A percentile compares a stretch with the other conserved stretches of the same genome.
Conservation (phyloP, 2,888 invertebrate genomes). For the Ennomos quercinarius region DNA sequence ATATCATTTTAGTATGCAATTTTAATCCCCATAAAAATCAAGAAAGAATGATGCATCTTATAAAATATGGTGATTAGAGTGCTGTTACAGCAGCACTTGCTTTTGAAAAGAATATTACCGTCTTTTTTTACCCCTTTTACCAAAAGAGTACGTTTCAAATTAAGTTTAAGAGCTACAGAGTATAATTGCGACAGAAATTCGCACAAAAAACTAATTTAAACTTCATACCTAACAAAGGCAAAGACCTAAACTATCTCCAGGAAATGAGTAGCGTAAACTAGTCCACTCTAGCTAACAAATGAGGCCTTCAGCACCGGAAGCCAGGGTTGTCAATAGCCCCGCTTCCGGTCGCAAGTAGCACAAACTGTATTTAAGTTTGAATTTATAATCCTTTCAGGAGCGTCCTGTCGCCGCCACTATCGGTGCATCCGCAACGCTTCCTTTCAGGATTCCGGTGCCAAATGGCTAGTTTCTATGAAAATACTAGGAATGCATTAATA, state of each 20-base stretch:
- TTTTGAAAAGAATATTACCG: too few relatives aligned
- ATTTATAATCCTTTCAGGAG: conserved; percentile 36
- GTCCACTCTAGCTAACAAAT: conserved; percentile 10
- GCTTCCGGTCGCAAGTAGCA: conserved; percentile 24
- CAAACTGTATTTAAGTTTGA: conserved; percentile 28
- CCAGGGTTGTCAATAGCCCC: conserved; percentile 29
- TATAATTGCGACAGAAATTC: too few relatives aligned
- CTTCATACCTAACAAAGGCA: not conserved
- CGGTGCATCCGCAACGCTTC: conserved; percentile 12
- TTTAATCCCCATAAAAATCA: too few relatives aligned
- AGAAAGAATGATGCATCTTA: too few relatives aligned
- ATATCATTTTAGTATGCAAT: too few relatives aligned
- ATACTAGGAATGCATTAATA: not conserved
- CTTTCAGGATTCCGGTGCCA: conserved; percentile 16
- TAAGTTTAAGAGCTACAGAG: too few relatives aligned
- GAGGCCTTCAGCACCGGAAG: conserved; percentile 26
- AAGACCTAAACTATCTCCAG: conserved; percentile 1
- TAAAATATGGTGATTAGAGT: too few relatives aligned
- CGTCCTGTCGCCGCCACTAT: conserved; percentile 19
- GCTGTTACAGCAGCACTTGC: too few relatives aligned
- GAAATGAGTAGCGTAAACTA: conserved; percentile 24
- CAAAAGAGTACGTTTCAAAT: too few relatives aligned
- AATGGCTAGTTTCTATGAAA: conserved; percentile 17
- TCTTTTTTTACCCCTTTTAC: too few relatives aligned
- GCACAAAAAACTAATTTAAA: not conserved